Evolutionary conservation across 2,797 vertebrate genomes (phyloP).

Genomic region (Lacerta viridis): DNA sequence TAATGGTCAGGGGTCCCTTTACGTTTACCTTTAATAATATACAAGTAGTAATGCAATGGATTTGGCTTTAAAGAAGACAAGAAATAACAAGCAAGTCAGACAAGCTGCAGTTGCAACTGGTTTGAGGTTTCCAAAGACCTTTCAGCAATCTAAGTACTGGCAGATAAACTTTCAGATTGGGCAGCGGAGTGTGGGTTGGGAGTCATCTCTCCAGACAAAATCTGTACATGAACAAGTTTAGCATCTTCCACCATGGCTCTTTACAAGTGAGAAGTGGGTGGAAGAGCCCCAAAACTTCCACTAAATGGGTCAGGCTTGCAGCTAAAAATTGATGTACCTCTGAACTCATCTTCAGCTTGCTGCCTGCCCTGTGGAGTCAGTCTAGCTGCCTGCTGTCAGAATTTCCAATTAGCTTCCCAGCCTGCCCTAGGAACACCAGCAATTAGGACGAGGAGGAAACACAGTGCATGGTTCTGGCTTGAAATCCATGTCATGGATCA

Average conservation of each 20-base stretch:
- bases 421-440: not conserved
- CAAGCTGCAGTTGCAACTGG: too few relatives aligned
- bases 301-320: not conserved
- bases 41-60: too few relatives aligned
- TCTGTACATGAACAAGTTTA: not conserved
- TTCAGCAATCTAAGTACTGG: too few relatives aligned
- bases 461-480: not conserved
- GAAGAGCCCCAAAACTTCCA: not conserved
- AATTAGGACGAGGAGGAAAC: not conserved
- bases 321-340: not conserved
- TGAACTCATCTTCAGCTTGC: slow-evolving; percentile 11
- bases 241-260: not conserved
- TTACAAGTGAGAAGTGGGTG: not conserved
- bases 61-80: too few relatives aligned
- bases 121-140: too few relatives aligned
- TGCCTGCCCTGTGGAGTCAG: not conserved
- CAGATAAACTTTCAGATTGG: too few relatives aligned
- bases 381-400: not conserved
- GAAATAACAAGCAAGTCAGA: too few relatives aligned
- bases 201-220: not conserved
- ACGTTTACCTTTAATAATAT: too few relatives aligned
- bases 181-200: too few relatives aligned
- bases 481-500: not conserved
- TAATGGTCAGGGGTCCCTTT: too few relatives aligned
- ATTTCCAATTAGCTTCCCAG: not conserved